Evolutionary conservation across 2,888 invertebrate species (phyloP).

Genomic region (Apamea epomidion): DNA sequence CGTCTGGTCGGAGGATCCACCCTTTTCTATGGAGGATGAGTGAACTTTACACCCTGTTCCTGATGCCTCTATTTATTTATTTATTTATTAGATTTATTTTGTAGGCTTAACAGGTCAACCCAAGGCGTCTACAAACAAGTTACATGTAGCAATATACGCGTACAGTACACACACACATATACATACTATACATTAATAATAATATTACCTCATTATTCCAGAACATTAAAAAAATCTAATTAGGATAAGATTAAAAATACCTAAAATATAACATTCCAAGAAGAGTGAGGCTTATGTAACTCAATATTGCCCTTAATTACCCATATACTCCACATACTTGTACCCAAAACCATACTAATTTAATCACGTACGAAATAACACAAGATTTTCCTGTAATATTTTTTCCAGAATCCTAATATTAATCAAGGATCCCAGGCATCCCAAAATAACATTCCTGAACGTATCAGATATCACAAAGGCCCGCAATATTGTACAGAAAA

Average conservation of each 20-base stretch:
- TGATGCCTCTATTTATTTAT: too few relatives aligned
- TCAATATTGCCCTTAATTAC: conserved; percentile 27
- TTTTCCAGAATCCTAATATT: conserved; percentile 23
- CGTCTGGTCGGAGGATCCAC: too few relatives aligned
- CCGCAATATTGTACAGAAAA: conserved; percentile 30
- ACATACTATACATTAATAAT: too few relatives aligned
- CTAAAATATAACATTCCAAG: background rate
- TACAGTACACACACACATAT: too few relatives aligned
- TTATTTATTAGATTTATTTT: too few relatives aligned
- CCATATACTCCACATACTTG: background rate
- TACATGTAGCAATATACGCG: too few relatives aligned
- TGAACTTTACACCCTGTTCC: too few relatives aligned
- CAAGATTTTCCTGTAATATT: conserved; percentile 17
- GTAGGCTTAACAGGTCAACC: too few relatives aligned
- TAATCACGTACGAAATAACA: conserved; percentile 34
- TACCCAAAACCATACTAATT: conserved; percentile 37
- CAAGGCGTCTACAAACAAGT: too few relatives aligned
- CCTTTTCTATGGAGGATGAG: too few relatives aligned
- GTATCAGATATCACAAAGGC: conserved; percentile 35
- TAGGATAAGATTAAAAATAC: background rate
- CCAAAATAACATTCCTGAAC: conserved; percentile 51
- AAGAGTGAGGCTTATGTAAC: background rate
- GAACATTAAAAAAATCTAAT: background rate
- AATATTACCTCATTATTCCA: background rate
- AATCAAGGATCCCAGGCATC: conserved; percentile 31